Percentiles rank a stretch among this genome's conserved stretches.
Conservation (phyloP, 2,113 vertebrate genomes). For the Leptobrachium ailaonicum region DNA sequence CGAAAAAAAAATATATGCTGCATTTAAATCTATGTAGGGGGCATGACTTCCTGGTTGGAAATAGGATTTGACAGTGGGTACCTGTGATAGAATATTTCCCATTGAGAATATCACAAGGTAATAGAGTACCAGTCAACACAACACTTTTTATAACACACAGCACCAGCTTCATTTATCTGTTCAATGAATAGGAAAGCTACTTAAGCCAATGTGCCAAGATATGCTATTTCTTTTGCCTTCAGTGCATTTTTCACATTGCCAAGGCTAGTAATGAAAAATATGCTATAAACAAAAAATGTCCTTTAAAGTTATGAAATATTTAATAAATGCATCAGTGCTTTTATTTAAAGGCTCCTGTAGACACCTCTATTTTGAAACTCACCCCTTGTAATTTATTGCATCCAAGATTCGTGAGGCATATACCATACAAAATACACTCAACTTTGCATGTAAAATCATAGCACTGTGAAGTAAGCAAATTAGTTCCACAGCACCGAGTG, state of each 20-base stretch:
- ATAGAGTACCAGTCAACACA: slow-evolving; percentile 57
- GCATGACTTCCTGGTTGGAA: slow-evolving; percentile 57
- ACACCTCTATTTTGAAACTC: slow-evolving; percentile 14
- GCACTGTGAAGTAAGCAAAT: too few species aligned
- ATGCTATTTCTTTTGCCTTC: slow-evolving; percentile 60
- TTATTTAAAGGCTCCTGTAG: slow-evolving; percentile 53
- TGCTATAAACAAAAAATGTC: slow-evolving; percentile 58
- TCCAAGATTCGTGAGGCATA: slow-evolving; percentile 5
- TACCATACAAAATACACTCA: not conserved
- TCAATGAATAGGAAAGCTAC: slow-evolving; percentile 73
- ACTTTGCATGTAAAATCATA: too few species aligned
- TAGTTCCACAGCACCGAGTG: too few species aligned
- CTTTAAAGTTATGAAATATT: slow-evolving; percentile 54
- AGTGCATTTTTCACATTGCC: slow-evolving; percentile 64
- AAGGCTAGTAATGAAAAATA: slow-evolving; percentile 56
- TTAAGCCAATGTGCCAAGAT: slow-evolving; percentile 62
- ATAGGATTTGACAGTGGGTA: slow-evolving; percentile 61
- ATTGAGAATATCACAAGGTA: slow-evolving; percentile 56
- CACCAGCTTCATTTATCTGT: slow-evolving; percentile 70
- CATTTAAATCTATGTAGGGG: slow-evolving; percentile 52
- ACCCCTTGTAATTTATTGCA: slow-evolving; percentile 3
- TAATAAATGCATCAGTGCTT: slow-evolving; percentile 57
- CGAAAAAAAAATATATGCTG: slow-evolving; percentile 21
- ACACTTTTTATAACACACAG: slow-evolving; percentile 59
- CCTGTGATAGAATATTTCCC: slow-evolving; percentile 61